Evolutionary conservation across 2,888 invertebrate genomes (phyloP), one percentile per base, ranked within the genome.

Genomic region (Oscheius sp.): DNA sequence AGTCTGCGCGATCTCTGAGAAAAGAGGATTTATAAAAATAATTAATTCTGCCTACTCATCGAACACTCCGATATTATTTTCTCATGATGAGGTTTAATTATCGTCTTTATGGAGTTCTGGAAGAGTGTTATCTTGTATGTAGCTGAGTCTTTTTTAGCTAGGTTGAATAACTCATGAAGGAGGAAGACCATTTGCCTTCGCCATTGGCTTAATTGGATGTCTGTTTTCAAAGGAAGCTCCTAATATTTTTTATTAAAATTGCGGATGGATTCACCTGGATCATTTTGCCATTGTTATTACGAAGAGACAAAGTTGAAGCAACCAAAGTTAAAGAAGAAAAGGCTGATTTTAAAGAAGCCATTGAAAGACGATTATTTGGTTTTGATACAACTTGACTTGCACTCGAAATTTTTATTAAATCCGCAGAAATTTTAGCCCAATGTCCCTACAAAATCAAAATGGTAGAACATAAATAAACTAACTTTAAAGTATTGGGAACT

Each of bases 401-500:
- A 2, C 20, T 25, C 6, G 20, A 15, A 5, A 33, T 20, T 48
- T 50, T 48, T 15, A n/a, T n/a, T n/a, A 64, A 31, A 45, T 64
- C 64, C 17, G 3, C n/a, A 10, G 48, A 50, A 34, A 64, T 23
- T 8, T 45, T 45, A 17, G 23, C 2, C 64, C 64, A 64, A 5
- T 48, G 17, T 17, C 17, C 34, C 64, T 64, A n/a, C 17, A 53
- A 53, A 17, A 5, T 25, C n/a, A 15, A 29, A 12, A 29, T 20
- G 20, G 4, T 17, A 3, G 20, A 50, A 3, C 4, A 15, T 3
- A 27, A 25, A 50, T 15, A 50, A 1, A 50, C 27, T 39, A 31
- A 64, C 64, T 31, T 64, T 64, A 37, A 64, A 64, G 34, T 29
- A 64, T 34, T 64, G 64, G 3, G 64, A 48, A 64, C 48, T 64